Evolutionary conservation across 2,888 invertebrate genomes (phyloP), one percentile per base, ranked within the genome.

Genomic region (Machimus atricapillus): DNA sequence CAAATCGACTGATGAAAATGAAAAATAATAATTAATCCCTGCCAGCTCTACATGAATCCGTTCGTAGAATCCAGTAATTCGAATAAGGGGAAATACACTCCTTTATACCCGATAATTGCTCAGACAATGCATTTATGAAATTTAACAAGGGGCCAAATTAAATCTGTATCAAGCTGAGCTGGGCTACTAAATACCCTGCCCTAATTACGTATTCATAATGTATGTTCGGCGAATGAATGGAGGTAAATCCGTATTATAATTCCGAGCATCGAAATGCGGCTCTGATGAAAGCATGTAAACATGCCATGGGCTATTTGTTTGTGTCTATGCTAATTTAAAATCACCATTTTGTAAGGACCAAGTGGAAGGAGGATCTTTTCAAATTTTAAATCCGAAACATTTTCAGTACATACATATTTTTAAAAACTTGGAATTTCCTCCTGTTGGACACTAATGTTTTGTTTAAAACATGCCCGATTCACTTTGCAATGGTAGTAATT

Each of bases 141-240:
- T 88, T 88, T 87, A 87, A 89, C 89, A 89, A 88, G 88, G 88
- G 87, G 56, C 82, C 85, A 73, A 86, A 87, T 88, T 87, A 88
- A 88, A 89, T 78, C 78, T 66, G 85, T 87, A 77, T 83, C 40
- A 52, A 78, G 77, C 34, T 76, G 73, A 79, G 78, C 83, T 56
- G 56, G 76, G 87, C 86, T 87, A 88, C 88, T 81, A 81, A 89
- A 88, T 88, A 87, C 86, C 87, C 40, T 73, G 87, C 81, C 79
- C 87, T 88, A 87, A 88, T 89, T 88, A 89, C 82, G 88, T 89
- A 89, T 88, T 88, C 89, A 87, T 82, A 86, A 78, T 87, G 88
- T 76, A 87, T 87, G 87, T 52, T 79, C 66, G 76, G 9, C 83
- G 34, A 87, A 88, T 88, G 88, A 89, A 88, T 87, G 87, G 86